phyloP scores from a whole-genome alignment of 2,797 vertebrate genomes.

The Myotis planiceps region DNA sequence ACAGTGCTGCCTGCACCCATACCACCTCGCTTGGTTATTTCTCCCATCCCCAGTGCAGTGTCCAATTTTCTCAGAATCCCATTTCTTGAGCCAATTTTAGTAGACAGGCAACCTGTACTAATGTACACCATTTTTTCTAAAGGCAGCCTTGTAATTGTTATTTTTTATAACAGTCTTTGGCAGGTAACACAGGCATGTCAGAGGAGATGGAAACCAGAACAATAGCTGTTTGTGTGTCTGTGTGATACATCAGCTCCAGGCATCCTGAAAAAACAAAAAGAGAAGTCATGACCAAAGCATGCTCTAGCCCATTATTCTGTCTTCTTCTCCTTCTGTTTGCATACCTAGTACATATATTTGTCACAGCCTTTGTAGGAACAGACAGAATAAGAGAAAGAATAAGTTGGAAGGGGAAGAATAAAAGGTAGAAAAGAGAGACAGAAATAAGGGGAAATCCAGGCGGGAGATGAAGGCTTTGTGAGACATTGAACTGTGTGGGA shows the following conservation, averaged over 20 bases:
- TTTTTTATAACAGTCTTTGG: background rate
- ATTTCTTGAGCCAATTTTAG: background rate
- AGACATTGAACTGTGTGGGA: background rate
- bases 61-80: background rate
- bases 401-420: background rate
- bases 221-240: background rate
- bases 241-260: background rate
- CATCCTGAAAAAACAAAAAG: background rate
- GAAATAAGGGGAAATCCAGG: background rate
- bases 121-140: background rate
- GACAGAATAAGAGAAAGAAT: background rate
- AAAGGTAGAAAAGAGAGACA: background rate
- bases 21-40: background rate
- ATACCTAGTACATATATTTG: background rate
- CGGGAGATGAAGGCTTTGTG: background rate
- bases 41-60: background rate
- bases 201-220: background rate
- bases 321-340: background rate
- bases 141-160: background rate
- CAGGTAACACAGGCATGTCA: background rate
- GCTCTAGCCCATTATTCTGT: background rate
- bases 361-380: background rate
- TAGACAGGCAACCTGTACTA: background rate
- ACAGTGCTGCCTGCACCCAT: too few species aligned
- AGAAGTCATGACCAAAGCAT: fast-evolving